Base-by-base conservation (phyloP, 2,113 vertebrate species). In the Machaerirhynchus nigripectus region DNA sequence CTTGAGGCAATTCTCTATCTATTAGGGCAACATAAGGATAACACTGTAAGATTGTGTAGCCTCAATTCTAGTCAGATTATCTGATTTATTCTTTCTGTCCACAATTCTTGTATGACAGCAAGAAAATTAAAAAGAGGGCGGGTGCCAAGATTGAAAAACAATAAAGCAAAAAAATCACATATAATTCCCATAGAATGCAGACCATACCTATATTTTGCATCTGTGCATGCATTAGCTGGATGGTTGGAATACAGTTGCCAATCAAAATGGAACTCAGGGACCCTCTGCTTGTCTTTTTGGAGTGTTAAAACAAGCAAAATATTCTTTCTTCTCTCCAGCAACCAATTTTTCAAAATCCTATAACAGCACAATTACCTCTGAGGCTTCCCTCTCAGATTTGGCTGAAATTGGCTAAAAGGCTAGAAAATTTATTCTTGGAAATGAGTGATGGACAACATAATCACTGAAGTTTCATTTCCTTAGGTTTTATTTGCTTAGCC, bases 71-170 rank as follows among this genome's bases (percentile, higher is more conserved):
- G 77, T 71, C 87, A 89, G 79, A 70, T 91, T 73, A 96, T 97
- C 85, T 95, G 91, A 91, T 91, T 96, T 97, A 75, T 94, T 92
- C 76, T 95, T 95, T 70, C 79, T 96, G 42, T 94, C 59, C 69
- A 73, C 83, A 88, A 91, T 57, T 57, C 19, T 86, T 95, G 18
- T 93, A 87, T 97, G 89, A 88, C 80, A 97, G 75, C 87, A 95
- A 87, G 30, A 88, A 96, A 93, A 93, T 93, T 80, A 59, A 96
- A 88, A 92, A 95, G 37, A 53, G 16, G 7, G 46, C 22, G 9
- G 3, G 2, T 77, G 10, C 9, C 30, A 74, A 42, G 33, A 4
- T 1, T 85, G 39, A 76, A 67, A 77, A 91, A 39, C 17, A 42
- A 6, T 33, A 76, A 52, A 30, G 7, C 3, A 44, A 65, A 84